Conservation (phyloP, 2,113 vertebrate species). For the Gobio gobio region DNA sequence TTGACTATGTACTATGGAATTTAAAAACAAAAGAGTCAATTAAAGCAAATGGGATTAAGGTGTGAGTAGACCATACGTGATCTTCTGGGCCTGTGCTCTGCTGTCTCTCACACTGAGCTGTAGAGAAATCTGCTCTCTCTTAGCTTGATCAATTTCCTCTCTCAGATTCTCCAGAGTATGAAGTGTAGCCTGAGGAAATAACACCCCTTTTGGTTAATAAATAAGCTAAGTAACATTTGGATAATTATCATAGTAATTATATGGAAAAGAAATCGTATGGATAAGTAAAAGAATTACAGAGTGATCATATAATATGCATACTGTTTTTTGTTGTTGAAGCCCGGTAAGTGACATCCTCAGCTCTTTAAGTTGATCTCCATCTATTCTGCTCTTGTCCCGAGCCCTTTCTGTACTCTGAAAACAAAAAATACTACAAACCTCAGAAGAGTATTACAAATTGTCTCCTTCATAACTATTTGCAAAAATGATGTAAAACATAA, state of each 20-base stretch:
- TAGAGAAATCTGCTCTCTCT: conserved; percentile 55
- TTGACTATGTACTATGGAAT: background rate
- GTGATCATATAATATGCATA: background rate
- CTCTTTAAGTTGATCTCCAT: conserved; percentile 13
- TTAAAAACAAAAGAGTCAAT: background rate
- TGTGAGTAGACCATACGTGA: conserved; percentile 66
- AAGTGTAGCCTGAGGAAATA: conserved; percentile 57
- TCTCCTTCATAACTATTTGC: background rate
- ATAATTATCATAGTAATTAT: background rate
- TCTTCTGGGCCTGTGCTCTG: conserved; percentile 53
- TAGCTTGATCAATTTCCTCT: conserved; percentile 59
- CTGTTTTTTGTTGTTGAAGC: conserved; percentile 43
- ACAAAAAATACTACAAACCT: background rate
- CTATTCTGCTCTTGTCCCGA: background rate
- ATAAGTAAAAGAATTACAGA: background rate
- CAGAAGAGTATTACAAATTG: too few species aligned
- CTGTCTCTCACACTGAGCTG: conserved; percentile 59
- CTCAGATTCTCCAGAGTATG: conserved; percentile 51
- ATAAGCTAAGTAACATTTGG: background rate
- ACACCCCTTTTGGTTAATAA: background rate
- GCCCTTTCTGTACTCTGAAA: conserved; percentile 24
- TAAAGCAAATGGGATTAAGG: background rate
- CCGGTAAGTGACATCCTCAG: conserved; percentile 17
- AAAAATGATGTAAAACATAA: background rate
- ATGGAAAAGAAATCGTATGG: too few species aligned